These are phyloP conservation scores for Drosophila aldrichi DNA, from an alignment of 2,888 invertebrate species.

Conservation along the genomic window DNA sequence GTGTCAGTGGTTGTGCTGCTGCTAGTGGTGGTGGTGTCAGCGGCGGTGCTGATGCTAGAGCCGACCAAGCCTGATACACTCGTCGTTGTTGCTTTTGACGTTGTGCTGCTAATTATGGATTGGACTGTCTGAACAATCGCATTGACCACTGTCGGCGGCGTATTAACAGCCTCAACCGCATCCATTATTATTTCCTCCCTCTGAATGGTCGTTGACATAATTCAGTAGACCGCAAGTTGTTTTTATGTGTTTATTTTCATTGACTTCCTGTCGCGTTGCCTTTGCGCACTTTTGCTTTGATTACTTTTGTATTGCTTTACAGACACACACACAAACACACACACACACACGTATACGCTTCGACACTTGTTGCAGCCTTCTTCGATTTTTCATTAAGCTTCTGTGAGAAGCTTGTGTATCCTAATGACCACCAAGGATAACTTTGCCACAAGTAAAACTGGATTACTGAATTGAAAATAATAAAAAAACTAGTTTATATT, in stretches of 20 bases:
- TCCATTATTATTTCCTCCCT: slow-evolving; percentile 30
- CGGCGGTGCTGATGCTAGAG: slow-evolving; percentile 23
- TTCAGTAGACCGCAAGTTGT: slow-evolving; percentile 69
- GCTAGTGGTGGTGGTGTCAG: slow-evolving; percentile 3
- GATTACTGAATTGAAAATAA: neutral
- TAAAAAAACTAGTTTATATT: neutral
- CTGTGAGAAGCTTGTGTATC: slow-evolving; percentile 24
- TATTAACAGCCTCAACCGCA: slow-evolving; percentile 19
- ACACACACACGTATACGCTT: slow-evolving; percentile 16
- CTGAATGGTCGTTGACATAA: slow-evolving; percentile 65
- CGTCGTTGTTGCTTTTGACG: slow-evolving; percentile 45
- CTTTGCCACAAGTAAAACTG: neutral
- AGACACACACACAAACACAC: slow-evolving; percentile 37
- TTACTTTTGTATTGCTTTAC: slow-evolving; percentile 67
- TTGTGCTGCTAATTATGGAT: slow-evolving; percentile 74
- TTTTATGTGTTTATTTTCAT: slow-evolving; percentile 74
- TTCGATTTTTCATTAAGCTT: slow-evolving; percentile 63
- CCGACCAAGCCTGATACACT: slow-evolving; percentile 21
- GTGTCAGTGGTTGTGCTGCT: neutral
- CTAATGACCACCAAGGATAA: slow-evolving; percentile 33
- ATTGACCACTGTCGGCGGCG: slow-evolving; percentile 40
- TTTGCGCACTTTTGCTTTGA: slow-evolving; percentile 55
- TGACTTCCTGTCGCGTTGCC: slow-evolving; percentile 71
- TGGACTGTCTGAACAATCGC: slow-evolving; percentile 67
- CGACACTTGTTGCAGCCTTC: slow-evolving; percentile 10